These are phyloP conservation scores for Cryptocheilus praepositus DNA, from an alignment of 2,888 invertebrate species.

Conservation along the genomic window DNA sequence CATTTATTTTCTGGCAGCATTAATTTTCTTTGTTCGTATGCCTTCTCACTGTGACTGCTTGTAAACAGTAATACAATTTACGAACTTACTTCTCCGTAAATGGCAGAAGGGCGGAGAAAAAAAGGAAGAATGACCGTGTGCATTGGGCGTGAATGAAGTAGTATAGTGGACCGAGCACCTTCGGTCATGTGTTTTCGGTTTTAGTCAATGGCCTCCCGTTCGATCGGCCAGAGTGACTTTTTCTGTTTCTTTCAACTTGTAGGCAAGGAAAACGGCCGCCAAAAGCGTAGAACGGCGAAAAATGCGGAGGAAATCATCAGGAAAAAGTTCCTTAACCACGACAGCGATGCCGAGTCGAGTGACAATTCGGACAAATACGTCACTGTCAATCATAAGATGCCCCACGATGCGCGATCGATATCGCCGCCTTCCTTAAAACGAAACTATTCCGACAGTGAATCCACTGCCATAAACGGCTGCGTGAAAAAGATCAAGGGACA, in stretches of 20 bases:
- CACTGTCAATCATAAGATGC: conserved; percentile 50
- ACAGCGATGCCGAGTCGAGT: conserved; percentile 58
- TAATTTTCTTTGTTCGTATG: too few species aligned
- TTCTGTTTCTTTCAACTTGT: conserved; percentile 27
- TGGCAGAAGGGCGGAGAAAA: too few species aligned
- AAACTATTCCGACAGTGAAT: conserved; percentile 58
- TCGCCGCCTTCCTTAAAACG: conserved; percentile 66
- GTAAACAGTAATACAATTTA: too few species aligned
- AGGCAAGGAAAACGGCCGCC: conserved; percentile 59
- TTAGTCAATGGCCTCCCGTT: too few species aligned
- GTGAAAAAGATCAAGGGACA: conserved; percentile 57
- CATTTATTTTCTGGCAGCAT: too few species aligned
- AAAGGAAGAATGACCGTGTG: too few species aligned
- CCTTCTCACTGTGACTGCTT: too few species aligned
- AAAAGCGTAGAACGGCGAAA: conserved; percentile 64
- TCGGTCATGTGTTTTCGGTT: too few species aligned
- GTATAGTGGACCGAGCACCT: too few species aligned
- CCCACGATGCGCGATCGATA: conserved; percentile 42
- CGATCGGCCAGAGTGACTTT: too few species aligned
- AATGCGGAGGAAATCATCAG: conserved; percentile 67
- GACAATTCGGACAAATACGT: conserved; percentile 51
- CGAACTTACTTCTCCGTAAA: too few species aligned
- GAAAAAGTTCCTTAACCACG: conserved; percentile 55
- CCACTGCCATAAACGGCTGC: conserved; percentile 45
- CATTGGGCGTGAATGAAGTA: too few species aligned